Evolutionary conservation across 2,888 invertebrate species (phyloP).

Genomic region (Morpho helenor): DNA sequence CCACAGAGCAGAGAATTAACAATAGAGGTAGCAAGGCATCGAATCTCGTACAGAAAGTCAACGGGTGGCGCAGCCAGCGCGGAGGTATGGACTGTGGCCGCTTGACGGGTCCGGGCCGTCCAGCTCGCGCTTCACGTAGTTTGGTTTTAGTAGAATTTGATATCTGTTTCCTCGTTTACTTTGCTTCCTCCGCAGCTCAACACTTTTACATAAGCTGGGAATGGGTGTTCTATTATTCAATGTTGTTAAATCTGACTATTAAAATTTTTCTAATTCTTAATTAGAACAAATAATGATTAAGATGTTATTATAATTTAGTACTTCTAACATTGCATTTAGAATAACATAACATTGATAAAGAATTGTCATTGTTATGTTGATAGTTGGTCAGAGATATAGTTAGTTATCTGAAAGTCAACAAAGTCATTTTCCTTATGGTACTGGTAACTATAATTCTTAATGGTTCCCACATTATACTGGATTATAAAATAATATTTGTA

Average conservation of each 20-base stretch:
- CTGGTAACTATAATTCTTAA: too few relatives aligned
- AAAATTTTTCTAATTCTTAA: background rate
- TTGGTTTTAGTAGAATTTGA: background rate
- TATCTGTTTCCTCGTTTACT: too few relatives aligned
- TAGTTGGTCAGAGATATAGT: too few relatives aligned
- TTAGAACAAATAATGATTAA: background rate
- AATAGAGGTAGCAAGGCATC: conserved; percentile 71
- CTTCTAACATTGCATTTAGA: background rate
- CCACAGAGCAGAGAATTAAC: conserved; percentile 76
- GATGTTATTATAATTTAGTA: background rate
- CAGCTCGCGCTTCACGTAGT: conserved; percentile 2
- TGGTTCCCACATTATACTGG: too few relatives aligned
- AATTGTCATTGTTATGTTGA: too few relatives aligned
- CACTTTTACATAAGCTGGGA: too few relatives aligned
- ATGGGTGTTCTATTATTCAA: too few relatives aligned
- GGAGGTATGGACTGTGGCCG: conserved; percentile 57
- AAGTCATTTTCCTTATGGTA: too few relatives aligned
- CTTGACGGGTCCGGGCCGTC: conserved; percentile 25
- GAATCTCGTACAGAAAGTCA: conserved; percentile 62
- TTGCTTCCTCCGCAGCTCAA: too few relatives aligned
- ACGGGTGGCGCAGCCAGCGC: conserved; percentile 74
- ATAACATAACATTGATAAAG: too few relatives aligned
- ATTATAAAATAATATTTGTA: too few relatives aligned
- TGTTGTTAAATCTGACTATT: background rate
- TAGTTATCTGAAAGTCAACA: too few relatives aligned